phyloP scores from a whole-genome alignment of 2,797 vertebrate species.

The Coluber constrictor region DNA sequence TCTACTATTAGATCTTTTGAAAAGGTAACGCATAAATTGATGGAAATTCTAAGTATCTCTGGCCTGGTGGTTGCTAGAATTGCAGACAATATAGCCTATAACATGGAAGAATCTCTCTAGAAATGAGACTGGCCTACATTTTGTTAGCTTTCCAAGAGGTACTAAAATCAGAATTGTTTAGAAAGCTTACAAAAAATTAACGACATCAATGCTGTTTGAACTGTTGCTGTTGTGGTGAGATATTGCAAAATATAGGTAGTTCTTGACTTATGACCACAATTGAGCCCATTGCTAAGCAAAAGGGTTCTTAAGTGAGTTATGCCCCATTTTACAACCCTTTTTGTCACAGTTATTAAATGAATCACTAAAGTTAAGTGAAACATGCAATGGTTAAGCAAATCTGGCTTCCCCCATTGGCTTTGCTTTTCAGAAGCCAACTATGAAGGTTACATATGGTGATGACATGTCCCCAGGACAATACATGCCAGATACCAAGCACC shows the following conservation, averaged over 20 bases:
- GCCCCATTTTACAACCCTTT: background rate
- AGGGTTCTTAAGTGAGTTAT: background rate
- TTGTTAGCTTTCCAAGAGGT: background rate
- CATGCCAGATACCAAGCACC: background rate
- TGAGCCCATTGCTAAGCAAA: background rate
- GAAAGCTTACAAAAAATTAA: background rate
- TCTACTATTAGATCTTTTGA: background rate
- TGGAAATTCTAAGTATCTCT: background rate
- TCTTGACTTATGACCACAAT: background rate
- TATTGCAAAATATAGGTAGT: background rate
- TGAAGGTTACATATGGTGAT: background rate
- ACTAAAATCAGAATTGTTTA: background rate
- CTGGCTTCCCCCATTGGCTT: background rate
- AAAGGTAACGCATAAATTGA: background rate
- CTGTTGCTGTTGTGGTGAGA: background rate
- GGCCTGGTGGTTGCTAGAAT: background rate
- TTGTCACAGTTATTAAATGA: background rate
- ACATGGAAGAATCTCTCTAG: background rate
- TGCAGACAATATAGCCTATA: background rate
- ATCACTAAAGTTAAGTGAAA: background rate
- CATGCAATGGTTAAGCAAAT: background rate
- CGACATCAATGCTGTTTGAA: background rate
- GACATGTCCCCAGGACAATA: background rate
- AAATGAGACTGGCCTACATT: background rate
- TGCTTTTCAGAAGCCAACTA: background rate